These are phyloP conservation scores for Adelphocoris suturalis DNA, from an alignment of 2,888 invertebrate genomes.

Conservation along the genomic window DNA sequence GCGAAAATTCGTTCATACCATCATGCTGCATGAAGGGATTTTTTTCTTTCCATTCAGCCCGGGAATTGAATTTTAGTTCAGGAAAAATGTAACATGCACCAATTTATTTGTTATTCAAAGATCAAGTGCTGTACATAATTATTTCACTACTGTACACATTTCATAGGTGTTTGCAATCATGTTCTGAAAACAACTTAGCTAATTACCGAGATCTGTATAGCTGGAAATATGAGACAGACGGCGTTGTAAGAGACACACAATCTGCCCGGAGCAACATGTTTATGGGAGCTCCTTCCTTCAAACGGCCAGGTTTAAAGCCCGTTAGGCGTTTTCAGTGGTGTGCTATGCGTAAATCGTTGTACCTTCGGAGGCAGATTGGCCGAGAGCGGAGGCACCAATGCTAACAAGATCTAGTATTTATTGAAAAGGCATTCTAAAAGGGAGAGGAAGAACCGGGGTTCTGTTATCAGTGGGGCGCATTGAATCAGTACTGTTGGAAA, in stretches of 20 bases:
- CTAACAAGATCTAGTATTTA: slow-evolving; percentile 69
- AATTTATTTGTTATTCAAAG: too few species aligned
- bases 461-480: slow-evolving; percentile 62
- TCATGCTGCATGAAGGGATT: too few species aligned
- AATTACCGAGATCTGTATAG: slow-evolving; percentile 42
- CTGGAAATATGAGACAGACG: slow-evolving; percentile 56
- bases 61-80: too few species aligned
- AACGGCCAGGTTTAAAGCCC: slow-evolving; percentile 52
- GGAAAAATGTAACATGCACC: too few species aligned
- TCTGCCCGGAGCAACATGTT: slow-evolving; percentile 25
- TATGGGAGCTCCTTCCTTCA: slow-evolving; percentile 36
- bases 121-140: too few species aligned
- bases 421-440: slow-evolving; percentile 55
- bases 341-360: slow-evolving; percentile 49
- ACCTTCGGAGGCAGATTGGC: slow-evolving; percentile 39
- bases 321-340: slow-evolving; percentile 46
- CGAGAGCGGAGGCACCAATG: slow-evolving; percentile 30
- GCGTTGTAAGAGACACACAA: slow-evolving; percentile 50
- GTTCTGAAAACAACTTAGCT: not conserved
- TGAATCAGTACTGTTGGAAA: slow-evolving; percentile 65
- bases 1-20: too few species aligned
- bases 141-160: too few species aligned
- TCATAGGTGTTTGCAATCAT: not conserved
- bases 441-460: slow-evolving; percentile 53
- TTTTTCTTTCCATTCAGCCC: too few species aligned